Evolutionary conservation across 64 coral and sea anemone genomes (phyloP).

Genomic region (Hydrozoanthus tunicans): DNA sequence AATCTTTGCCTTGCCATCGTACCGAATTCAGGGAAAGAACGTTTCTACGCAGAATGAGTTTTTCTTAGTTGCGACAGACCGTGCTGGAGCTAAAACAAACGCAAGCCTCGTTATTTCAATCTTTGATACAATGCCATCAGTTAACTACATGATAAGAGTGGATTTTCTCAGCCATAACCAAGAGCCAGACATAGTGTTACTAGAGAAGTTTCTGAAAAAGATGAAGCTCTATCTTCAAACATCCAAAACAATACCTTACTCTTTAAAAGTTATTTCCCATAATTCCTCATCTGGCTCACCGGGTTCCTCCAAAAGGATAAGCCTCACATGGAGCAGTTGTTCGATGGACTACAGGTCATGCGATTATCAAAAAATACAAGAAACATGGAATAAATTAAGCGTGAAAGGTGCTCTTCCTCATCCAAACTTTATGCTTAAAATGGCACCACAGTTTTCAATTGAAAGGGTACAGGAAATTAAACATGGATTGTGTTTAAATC

Average conservation of each 20-base stretch:
- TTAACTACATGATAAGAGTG: slow-evolving; percentile 35
- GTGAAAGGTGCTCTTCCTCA: neutral
- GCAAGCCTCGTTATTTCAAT: slow-evolving; percentile 18
- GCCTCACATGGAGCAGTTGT: slow-evolving; percentile 44
- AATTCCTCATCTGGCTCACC: slow-evolving; percentile 21
- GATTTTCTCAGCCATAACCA: slow-evolving; percentile 21
- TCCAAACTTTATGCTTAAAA: neutral
- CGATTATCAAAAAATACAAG: slow-evolving; percentile 23
- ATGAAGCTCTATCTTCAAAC: slow-evolving; percentile 23
- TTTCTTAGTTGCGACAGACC: slow-evolving; percentile 25
- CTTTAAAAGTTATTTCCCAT: slow-evolving; percentile 14
- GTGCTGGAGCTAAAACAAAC: slow-evolving; percentile 10
- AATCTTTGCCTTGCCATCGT: slow-evolving; percentile 37
- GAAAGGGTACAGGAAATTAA: slow-evolving; percentile 29
- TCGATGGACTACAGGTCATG: slow-evolving; percentile 15
- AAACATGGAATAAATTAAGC: slow-evolving; percentile 34
- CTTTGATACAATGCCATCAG: slow-evolving; percentile 32
- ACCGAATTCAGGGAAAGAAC: neutral
- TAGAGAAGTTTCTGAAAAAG: slow-evolving; percentile 16
- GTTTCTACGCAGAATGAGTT: neutral
- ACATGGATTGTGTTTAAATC: slow-evolving; percentile 13
- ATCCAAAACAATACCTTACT: neutral
- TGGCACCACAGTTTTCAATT: slow-evolving; percentile 40
- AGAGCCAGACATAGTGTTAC: slow-evolving; percentile 2
- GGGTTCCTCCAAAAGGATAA: neutral